phyloP scores from a whole-genome alignment of 2,113 vertebrate genomes.

The Malurus alboscapulatus region DNA sequence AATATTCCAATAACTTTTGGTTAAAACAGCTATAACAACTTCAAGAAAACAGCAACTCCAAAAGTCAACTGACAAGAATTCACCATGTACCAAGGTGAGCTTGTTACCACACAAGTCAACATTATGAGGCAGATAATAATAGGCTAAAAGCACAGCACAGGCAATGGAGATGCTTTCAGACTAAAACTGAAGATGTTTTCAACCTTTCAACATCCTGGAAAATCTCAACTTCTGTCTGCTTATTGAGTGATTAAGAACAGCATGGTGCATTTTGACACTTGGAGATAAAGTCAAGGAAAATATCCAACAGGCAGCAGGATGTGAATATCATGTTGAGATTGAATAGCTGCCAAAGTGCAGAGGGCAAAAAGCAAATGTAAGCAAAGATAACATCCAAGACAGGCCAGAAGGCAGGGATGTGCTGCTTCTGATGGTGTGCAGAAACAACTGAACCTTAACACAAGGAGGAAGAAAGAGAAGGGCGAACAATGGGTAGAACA shows the following conservation, averaged over 20 bases:
- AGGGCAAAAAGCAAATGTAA: neutral
- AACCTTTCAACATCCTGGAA: neutral
- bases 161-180: neutral
- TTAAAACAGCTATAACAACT: neutral
- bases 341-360: neutral
- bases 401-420: neutral
- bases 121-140: neutral
- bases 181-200: neutral
- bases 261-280: neutral
- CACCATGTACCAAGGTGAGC: neutral
- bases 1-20: neutral
- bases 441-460: neutral
- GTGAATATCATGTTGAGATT: neutral
- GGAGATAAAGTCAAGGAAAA: neutral
- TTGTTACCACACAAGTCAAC: neutral
- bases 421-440: neutral
- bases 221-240: neutral
- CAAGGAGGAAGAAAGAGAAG: neutral
- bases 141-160: neutral
- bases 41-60: neutral
- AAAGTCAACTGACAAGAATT: neutral
- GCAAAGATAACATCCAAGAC: neutral
- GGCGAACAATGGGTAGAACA: neutral
- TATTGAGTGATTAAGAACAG: neutral
- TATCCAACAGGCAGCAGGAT: neutral